Conservation (phyloP, 2,888 invertebrate genomes). For the Hirtodrosophila cameraria region DNA sequence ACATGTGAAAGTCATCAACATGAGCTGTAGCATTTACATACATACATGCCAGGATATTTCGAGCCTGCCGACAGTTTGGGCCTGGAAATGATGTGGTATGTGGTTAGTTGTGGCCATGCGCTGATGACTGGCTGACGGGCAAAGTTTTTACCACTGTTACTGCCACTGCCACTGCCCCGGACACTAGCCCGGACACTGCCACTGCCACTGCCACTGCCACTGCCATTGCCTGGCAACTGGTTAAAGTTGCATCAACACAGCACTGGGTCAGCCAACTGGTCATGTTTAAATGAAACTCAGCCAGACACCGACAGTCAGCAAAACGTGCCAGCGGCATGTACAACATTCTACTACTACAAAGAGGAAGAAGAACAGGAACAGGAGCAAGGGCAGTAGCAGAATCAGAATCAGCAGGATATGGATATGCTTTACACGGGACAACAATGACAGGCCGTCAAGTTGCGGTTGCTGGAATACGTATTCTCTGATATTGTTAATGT, state of each 20-base stretch:
- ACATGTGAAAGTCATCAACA: slow-evolving; percentile 41
- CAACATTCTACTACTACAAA: slow-evolving; percentile 11
- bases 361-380: slow-evolving; percentile 6
- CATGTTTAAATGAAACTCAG: slow-evolving; percentile 47
- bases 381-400: not conserved
- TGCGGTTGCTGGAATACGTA: slow-evolving; percentile 17
- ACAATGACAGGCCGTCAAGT: slow-evolving; percentile 32
- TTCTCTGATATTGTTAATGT: slow-evolving; percentile 13
- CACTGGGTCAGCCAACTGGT: slow-evolving; percentile 33
- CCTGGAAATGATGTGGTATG: slow-evolving; percentile 60
- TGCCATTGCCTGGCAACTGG: slow-evolving; percentile 27
- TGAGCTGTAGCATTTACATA: slow-evolving; percentile 18
- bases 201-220: slow-evolving; percentile 4
- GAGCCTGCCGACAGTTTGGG: slow-evolving; percentile 53
- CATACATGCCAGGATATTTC: slow-evolving; percentile 15
- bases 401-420: slow-evolving; percentile 17
- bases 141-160: slow-evolving; percentile 13
- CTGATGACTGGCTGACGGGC: slow-evolving; percentile 40
- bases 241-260: slow-evolving; percentile 38
- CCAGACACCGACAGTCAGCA: slow-evolving; percentile 22
- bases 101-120: slow-evolving; percentile 56
- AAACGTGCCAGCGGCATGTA: slow-evolving; percentile 32
- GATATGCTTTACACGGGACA: slow-evolving; percentile 33
- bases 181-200: slow-evolving; percentile 2
- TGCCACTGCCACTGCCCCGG: slow-evolving; percentile 2